These are phyloP conservation scores for Prionchulus punctatus DNA, from an alignment of 2,888 invertebrate species.

Conservation along the genomic window DNA sequence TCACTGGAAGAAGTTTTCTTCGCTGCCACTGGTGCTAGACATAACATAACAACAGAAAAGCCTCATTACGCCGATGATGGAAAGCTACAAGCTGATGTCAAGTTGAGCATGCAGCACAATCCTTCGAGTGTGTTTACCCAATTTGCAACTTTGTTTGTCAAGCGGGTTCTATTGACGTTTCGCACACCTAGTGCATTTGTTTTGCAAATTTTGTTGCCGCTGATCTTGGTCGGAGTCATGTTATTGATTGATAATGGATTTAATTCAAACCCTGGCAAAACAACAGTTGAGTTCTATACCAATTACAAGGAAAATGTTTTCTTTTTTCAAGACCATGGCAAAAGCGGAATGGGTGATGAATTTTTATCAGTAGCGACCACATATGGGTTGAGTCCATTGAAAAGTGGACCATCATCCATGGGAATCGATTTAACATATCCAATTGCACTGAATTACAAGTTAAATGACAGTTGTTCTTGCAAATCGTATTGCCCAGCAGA, in stretches of 20 bases:
- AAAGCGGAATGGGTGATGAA: neutral
- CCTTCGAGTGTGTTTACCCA: no score
- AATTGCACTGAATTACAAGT: neutral
- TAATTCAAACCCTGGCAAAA: neutral
- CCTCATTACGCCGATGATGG: neutral
- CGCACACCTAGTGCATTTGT: neutral
- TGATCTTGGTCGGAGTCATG: neutral
- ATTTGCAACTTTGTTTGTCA: neutral
- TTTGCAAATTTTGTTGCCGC: neutral
- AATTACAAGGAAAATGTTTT: neutral
- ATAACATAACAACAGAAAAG: neutral
- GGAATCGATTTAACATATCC: neutral
- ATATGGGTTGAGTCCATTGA: no score
- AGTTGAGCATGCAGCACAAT: neutral
- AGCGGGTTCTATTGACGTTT: neutral
- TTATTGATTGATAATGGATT: neutral
- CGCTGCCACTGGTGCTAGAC: neutral
- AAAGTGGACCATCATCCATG: no score
- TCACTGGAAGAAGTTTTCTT: constrained; percentile 53
- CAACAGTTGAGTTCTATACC: neutral
- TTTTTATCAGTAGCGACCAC: no score
- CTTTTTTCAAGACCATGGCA: neutral
- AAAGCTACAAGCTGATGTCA: neutral
- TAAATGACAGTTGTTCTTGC: neutral
- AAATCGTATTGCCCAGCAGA: neutral